phyloP scores from a whole-genome alignment of 2,888 invertebrate species.

The Chloroclysta siterata region DNA sequence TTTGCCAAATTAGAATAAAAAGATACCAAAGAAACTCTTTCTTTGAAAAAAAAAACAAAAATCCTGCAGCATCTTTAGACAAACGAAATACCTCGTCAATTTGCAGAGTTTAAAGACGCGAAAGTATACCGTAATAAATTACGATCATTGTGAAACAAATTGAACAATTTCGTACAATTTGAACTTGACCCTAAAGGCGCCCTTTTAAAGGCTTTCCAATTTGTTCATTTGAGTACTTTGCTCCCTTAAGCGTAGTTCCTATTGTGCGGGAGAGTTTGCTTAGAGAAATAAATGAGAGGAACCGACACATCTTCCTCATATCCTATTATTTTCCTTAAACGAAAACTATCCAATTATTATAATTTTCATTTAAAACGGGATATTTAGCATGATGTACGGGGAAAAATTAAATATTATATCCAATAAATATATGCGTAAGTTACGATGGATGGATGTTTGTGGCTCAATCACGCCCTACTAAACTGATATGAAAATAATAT shows the following conservation, averaged over 20 bases:
- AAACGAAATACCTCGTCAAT: constrained; percentile 23
- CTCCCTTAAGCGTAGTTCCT: constrained; percentile 19
- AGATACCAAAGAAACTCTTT: constrained; percentile 1
- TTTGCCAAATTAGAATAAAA: constrained; percentile 21
- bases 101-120: constrained; percentile 20
- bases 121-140: constrained; percentile 40
- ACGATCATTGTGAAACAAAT: constrained; percentile 43
- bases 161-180: constrained; percentile 42
- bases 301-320: background rate
- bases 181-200: constrained; percentile 32
- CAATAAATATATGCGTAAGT: no score
- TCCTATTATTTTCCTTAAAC: background rate
- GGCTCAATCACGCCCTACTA: no score
- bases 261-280: background rate
- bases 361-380: no score
- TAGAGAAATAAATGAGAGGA: background rate
- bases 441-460: no score
- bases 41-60: background rate
- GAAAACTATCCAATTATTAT: no score
- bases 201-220: constrained; percentile 35
- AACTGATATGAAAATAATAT: no score
- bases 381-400: no score
- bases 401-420: no score
- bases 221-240: constrained; percentile 41
- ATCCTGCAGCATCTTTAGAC: constrained; percentile 5